These are phyloP conservation scores for Oscheius onirici DNA, from an alignment of 2,888 invertebrate species.

Conservation along the genomic window DNA sequence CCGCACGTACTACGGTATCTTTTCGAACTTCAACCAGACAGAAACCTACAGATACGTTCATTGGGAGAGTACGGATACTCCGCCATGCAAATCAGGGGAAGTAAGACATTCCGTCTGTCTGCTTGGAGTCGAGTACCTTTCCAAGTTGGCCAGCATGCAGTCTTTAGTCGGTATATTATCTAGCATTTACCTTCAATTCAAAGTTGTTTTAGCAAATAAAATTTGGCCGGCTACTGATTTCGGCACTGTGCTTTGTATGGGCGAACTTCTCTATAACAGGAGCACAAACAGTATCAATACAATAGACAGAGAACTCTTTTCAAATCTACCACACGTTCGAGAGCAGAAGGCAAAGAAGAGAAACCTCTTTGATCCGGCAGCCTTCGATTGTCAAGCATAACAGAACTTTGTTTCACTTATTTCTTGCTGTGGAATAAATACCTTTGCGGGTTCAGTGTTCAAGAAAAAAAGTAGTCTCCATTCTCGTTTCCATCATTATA, in stretches of 20 bases:
- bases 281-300: not conserved
- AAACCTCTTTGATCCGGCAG: not conserved
- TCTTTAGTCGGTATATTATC: not conserved
- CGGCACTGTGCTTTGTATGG: slow-evolving; percentile 18
- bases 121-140: slow-evolving; percentile 11
- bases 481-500: not conserved
- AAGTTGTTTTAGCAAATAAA: slow-evolving; percentile 25
- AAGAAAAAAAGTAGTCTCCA: not conserved
- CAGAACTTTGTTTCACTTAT: too few species aligned
- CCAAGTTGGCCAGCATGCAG: not conserved
- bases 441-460: not conserved
- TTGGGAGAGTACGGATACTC: not conserved
- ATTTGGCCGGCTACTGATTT: slow-evolving; percentile 24
- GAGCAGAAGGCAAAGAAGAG: not conserved
- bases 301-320: not conserved
- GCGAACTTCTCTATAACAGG: slow-evolving; percentile 15
- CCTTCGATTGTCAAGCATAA: not conserved
- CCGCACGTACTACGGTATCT: not conserved
- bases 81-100: not conserved
- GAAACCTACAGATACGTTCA: slow-evolving; percentile 11
- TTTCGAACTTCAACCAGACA: not conserved
- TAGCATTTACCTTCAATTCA: not conserved
- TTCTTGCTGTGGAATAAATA: too few species aligned
- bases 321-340: slow-evolving; percentile 13
- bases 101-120: slow-evolving; percentile 19